Base-by-base conservation (phyloP, 2,797 vertebrate species). In the Microctenopoma steveboyesi region DNA sequence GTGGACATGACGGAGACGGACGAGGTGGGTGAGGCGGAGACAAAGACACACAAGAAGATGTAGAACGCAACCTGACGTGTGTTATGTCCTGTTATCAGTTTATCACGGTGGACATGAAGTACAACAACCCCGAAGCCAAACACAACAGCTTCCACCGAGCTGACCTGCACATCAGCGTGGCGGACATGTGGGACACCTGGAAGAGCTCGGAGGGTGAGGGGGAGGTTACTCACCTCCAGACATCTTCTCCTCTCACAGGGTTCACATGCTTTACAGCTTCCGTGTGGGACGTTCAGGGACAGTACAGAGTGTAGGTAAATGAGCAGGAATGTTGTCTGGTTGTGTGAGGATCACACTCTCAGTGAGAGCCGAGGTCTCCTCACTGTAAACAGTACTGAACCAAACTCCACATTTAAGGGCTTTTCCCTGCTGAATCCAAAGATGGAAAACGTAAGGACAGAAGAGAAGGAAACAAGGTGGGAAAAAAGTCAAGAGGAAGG, bases 141-240 rank as follows among this genome's bases (percentile, higher is more conserved):
- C 96, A 97, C 72, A 97, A 93, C 92, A 97, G 93, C 69, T 98
- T 98, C 91, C 97, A 98, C 48, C 93, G 95, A 9, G 95, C 94
- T 4, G 96, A 98, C 89, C 94, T 95, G 27, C 94, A 95, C 87
- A 97, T 98, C 85, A 98, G 97, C 0, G 93, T 98, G 86, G 96
- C 97, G 56, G 97, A 98, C 81, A 94, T 98, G 74, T 98, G 97
- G 97, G 95, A 92, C 55, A 57, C 94, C 62, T 98, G 97, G 97
- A 97, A 95, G 84, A 88, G 88, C 13, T 98, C 96, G 0, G 93
- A 95, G 92, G 97, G 96, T 97, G 83, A 18, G 18, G 18, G 18
- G 18, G 18, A 18, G 18, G 18, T 18, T 18, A 18, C 18, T 18
- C 18, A 18, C 18, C 18, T 18, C 18, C 18, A 18, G 18, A 18